These are phyloP conservation scores for Siphlonurus alternatus DNA, from an alignment of 2,888 invertebrate genomes.

Conservation along the genomic window DNA sequence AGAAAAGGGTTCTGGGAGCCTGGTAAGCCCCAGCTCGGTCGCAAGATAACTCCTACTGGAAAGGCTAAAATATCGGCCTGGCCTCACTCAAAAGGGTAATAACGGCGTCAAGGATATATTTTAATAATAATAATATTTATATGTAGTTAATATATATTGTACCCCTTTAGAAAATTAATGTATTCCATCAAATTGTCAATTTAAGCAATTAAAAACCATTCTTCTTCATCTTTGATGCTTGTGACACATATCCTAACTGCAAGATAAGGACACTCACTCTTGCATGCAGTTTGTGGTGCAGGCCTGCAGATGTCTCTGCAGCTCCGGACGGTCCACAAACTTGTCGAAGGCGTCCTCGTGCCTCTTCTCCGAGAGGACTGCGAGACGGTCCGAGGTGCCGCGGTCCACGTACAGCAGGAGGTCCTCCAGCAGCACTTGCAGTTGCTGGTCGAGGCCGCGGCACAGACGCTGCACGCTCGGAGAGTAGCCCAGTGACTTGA, in stretches of 20 bases:
- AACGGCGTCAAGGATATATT: no score
- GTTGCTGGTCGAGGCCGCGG: conserved; percentile 39
- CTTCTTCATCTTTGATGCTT: no score
- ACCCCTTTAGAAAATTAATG: no score
- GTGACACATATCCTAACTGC: neutral
- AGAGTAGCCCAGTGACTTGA: conserved; percentile 68
- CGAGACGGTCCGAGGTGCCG: conserved; percentile 20
- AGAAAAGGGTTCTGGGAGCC: no score
- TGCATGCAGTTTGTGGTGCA: conserved; percentile 31
- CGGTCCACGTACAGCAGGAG: conserved; percentile 40
- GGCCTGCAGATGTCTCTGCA: conserved; percentile 35
- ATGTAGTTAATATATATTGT: no score
- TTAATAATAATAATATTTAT: no score
- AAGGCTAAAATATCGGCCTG: no score
- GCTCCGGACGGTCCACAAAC: conserved; percentile 28
- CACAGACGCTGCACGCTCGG: conserved; percentile 54
- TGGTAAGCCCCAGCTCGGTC: no score
- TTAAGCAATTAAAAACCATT: no score
- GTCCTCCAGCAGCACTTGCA: conserved; percentile 47
- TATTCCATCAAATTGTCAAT: no score
- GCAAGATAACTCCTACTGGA: no score
- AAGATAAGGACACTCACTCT: conserved; percentile 24
- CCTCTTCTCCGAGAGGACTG: neutral
- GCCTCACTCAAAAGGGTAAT: no score
- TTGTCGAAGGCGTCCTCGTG: conserved; percentile 8